Base-by-base conservation (phyloP, 1,140 invertebrate species). In the Atta colombica region DNA sequence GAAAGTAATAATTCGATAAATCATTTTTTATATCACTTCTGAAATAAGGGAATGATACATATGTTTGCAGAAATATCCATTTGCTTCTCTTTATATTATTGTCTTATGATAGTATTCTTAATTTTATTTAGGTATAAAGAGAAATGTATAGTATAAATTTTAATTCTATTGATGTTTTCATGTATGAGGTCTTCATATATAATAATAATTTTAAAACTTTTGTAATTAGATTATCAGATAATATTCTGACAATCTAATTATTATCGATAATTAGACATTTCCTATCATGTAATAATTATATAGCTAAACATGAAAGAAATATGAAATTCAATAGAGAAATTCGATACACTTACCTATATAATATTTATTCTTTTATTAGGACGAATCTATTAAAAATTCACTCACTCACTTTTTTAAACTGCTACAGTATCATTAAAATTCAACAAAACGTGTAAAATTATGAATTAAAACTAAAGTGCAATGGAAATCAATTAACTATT, bases 311-410 rank as follows among this genome's bases (percentile, higher is more conserved):
- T 71, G 8, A 72, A n/a, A 82, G 31, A 35, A 16, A 82, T 60
- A 51, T 16, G 7, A 81, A 28, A 80, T 49, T 68, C 3, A 39
- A 16, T 35, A 85, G 16, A 16, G 12, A 63, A 63, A 63, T 63
- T 51, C 21, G 25, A 35, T 71, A 51, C 18, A 80, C 71, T 86
- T 86, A 86, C 71, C 85, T 84, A 81, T 84, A 81, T 28, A 39
- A 35, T 58, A 25, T 72, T 45, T 55, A 81, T 35, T 61, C 31
- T 77, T 81, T 55, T 66, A 72, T n/a, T 53, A 49, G 6, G 4
- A 10, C 5, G 35, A 80, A 55, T 80, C 21, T 82, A 81, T 65
- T 10, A 82, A 87, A 82, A 45, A 49, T 86, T 55, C 85, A 82
- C 77, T 69, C 75, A 81, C 75, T 82, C 77, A 72, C 65, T 82